Evolutionary conservation across 2,113 vertebrate species (phyloP).

Genomic region (Paratilapia polleni): DNA sequence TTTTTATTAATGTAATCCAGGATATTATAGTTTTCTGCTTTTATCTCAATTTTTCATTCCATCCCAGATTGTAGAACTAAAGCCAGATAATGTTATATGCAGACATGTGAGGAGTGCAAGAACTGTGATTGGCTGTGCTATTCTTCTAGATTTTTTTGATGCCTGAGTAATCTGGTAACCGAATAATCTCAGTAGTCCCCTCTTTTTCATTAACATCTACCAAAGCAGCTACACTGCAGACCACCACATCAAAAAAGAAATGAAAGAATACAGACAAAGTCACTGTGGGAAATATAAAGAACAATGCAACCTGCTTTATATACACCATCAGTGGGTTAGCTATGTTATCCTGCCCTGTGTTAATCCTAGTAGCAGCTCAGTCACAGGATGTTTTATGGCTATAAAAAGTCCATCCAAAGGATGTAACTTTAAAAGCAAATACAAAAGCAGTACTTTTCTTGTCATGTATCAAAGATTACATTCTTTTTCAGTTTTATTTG

Average conservation of each 20-base stretch:
- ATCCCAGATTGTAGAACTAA: background rate
- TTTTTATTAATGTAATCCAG: accelerated
- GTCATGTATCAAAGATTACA: background rate
- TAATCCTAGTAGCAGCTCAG: background rate
- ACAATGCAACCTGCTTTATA: background rate
- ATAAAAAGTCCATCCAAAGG: background rate
- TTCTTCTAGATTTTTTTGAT: background rate
- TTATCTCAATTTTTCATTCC: background rate
- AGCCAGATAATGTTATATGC: background rate
- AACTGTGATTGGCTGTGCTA: background rate
- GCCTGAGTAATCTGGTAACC: background rate
- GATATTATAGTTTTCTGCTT: background rate
- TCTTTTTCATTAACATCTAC: background rate
- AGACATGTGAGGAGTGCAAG: background rate
- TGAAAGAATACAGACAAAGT: background rate
- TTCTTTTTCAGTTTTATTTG: background rate
- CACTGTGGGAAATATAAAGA: background rate
- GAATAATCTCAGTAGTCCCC: background rate
- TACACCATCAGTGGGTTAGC: background rate
- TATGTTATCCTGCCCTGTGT: background rate
- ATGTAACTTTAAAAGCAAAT: background rate
- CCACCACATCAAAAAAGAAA: background rate
- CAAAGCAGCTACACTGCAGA: background rate
- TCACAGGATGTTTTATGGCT: background rate
- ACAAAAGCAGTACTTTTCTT: background rate